phyloP scores from a whole-genome alignment of 23 tunicate genomes.

The Trididemnum clinides region DNA sequence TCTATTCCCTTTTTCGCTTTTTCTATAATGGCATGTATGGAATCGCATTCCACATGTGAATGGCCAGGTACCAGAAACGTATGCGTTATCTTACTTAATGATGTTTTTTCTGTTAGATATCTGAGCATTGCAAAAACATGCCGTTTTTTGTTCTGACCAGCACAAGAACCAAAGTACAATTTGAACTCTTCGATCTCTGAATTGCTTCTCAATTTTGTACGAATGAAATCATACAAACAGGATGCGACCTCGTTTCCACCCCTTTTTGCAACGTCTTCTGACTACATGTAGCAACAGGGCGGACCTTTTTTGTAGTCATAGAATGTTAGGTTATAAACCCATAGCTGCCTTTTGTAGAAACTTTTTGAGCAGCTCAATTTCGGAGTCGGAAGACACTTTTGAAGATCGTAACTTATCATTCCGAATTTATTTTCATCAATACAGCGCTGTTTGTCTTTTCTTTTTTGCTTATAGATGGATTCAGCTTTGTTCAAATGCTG shows the following conservation, averaged over 20 bases:
- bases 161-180: not conserved
- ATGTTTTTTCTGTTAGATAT: not conserved
- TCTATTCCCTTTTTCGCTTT: not conserved
- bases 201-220: not conserved
- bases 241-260: not conserved
- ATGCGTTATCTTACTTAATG: not conserved
- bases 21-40: not conserved
- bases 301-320: not conserved
- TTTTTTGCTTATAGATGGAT: not conserved
- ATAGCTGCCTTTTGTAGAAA: not conserved
- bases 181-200: not conserved
- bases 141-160: not conserved
- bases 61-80: not conserved
- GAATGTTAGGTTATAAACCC: not conserved
- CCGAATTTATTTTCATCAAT: not conserved
- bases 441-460: not conserved
- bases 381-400: not conserved
- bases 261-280: not conserved
- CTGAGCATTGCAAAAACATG: not conserved
- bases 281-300: not conserved
- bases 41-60: not conserved
- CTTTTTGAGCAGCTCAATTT: not conserved
- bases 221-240: not conserved
- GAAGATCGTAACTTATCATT: not conserved
- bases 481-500: not conserved